phyloP scores from a whole-genome alignment of 1,140 invertebrate species.

The Bombus balteatus region DNA sequence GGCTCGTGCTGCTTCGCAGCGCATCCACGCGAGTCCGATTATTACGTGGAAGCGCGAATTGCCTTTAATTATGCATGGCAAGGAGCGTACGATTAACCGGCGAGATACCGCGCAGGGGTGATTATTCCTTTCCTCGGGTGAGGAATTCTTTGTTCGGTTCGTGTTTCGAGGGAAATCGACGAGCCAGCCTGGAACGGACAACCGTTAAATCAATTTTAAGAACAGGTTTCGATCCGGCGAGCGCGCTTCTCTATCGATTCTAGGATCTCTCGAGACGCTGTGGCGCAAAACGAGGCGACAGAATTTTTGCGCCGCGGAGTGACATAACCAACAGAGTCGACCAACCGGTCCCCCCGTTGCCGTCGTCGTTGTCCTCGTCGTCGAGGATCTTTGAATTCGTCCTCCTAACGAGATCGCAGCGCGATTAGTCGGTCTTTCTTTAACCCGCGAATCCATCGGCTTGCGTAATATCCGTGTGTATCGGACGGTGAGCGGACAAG shows the following conservation, averaged over 20 bases:
- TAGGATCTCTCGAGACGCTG: background rate
- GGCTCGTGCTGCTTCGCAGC: conserved; percentile 33
- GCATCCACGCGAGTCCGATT: conserved; percentile 50
- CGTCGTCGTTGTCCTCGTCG: background rate
- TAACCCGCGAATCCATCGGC: too few species aligned
- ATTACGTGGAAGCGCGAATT: conserved; percentile 59
- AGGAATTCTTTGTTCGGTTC: conserved; percentile 15
- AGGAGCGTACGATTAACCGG: conserved; percentile 35
- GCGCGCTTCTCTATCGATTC: conserved; percentile 22
- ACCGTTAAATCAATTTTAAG: conserved; percentile 46
- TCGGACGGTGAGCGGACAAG: background rate
- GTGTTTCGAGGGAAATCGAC: conserved; percentile 21
- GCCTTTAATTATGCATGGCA: conserved; percentile 59
- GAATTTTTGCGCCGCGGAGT: background rate
- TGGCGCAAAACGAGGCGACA: background rate
- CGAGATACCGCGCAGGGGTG: conserved; percentile 15
- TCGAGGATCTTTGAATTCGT: background rate
- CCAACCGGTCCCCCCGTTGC: background rate
- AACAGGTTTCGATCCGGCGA: conserved; percentile 24
- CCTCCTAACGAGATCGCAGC: conserved; percentile 4
- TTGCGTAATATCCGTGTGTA: background rate
- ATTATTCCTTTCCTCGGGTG: conserved; percentile 1
- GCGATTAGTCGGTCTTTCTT: background rate
- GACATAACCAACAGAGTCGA: conserved; percentile 3
- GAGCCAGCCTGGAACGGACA: background rate